These are phyloP conservation scores for Deilephila porcellus DNA, from an alignment of 2,888 invertebrate species.

Conservation along the genomic window DNA sequence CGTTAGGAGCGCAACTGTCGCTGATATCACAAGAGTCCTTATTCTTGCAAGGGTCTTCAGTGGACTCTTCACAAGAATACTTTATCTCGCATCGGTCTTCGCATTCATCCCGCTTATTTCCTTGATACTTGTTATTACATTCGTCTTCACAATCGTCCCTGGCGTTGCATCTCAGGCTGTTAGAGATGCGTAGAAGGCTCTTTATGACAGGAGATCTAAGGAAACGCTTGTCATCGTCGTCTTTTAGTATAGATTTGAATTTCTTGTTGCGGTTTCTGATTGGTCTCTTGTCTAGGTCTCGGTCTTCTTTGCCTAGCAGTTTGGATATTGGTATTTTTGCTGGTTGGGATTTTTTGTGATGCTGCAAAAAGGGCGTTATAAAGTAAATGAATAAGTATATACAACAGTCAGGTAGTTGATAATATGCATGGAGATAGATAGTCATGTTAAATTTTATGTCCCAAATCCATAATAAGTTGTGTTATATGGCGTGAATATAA, in stretches of 20 bases:
- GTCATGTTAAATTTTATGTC: no score
- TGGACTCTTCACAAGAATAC: constrained; percentile 48
- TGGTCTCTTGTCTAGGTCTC: not conserved
- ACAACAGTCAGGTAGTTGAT: no score
- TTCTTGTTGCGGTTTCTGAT: not conserved
- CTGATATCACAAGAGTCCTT: constrained; percentile 40
- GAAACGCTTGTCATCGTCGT: constrained; percentile 24
- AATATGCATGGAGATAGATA: no score
- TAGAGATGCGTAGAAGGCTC: constrained; percentile 47
- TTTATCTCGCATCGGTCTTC: constrained; percentile 47
- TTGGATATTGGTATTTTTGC: not conserved
- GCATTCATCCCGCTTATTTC: constrained; percentile 43
- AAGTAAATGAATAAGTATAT: not conserved
- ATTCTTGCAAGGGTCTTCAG: constrained; percentile 38
- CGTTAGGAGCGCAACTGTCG: constrained; percentile 34
- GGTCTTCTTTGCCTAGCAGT: not conserved
- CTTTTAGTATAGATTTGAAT: not conserved
- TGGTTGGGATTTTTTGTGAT: not conserved
- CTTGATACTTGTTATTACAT: constrained; percentile 41
- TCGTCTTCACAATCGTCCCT: constrained; percentile 52
- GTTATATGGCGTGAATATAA: no score
- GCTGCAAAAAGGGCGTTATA: not conserved
- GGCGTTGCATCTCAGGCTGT: constrained; percentile 52
- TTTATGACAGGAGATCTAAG: constrained; percentile 52
- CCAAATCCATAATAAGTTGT: no score